Conservation (phyloP, 2,888 invertebrate species). For the Eurois occulta region DNA sequence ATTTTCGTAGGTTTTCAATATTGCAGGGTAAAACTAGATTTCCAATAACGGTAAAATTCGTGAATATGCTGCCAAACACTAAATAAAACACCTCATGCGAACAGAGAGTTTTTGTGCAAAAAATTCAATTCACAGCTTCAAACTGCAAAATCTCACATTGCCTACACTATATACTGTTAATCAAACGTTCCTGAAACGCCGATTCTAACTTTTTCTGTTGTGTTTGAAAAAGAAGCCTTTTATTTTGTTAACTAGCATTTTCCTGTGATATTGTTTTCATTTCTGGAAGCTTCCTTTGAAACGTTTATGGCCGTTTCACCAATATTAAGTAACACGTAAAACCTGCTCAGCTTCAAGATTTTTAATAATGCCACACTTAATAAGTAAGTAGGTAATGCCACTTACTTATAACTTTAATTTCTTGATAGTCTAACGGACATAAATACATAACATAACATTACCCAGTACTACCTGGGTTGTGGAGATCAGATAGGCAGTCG, state of each 20-base stretch:
- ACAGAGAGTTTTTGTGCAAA: not conserved
- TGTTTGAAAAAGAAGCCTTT: not conserved
- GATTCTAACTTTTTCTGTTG: not conserved
- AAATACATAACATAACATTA: too few relatives aligned
- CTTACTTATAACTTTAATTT: too few relatives aligned
- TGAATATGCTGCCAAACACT: not conserved
- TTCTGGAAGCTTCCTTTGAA: too few relatives aligned
- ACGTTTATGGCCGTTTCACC: too few relatives aligned
- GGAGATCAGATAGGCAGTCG: too few relatives aligned
- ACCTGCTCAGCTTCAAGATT: too few relatives aligned
- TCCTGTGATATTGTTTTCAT: not conserved
- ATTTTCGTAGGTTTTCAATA: not conserved
- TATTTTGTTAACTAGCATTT: not conserved
- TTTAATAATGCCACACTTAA: too few relatives aligned
- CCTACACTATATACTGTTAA: constrained; percentile 24
- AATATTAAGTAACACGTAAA: too few relatives aligned
- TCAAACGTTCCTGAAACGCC: constrained; percentile 48
- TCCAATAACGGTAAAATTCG: not conserved
- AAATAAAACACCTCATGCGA: constrained; percentile 14
- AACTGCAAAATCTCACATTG: constrained; percentile 22
- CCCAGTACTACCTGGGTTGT: too few relatives aligned
- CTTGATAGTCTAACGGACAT: too few relatives aligned
- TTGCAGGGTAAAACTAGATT: not conserved
- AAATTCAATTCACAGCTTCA: constrained; percentile 26
- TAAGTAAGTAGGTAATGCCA: too few relatives aligned